Evolutionary conservation across 2,888 invertebrate genomes (phyloP).

Genomic region (Drosophila siamana): DNA sequence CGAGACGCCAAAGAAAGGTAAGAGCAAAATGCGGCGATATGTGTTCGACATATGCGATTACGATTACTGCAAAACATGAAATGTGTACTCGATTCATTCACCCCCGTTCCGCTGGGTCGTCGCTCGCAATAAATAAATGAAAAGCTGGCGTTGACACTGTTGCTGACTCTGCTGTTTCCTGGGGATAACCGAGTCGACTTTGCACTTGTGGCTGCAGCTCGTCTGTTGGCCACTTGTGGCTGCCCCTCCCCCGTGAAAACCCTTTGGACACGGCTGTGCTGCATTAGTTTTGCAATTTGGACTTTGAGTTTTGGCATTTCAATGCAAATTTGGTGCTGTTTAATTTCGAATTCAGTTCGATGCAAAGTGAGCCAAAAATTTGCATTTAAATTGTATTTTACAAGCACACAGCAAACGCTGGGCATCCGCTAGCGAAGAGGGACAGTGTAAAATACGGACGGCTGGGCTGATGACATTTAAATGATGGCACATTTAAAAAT

Average conservation of each 20-base stretch:
- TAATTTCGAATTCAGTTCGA: slow-evolving; percentile 69
- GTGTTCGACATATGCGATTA: neutral
- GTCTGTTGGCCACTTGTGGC: slow-evolving; percentile 38
- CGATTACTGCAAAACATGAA: slow-evolving; percentile 23
- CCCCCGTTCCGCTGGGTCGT: slow-evolving; percentile 35
- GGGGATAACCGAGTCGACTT: slow-evolving; percentile 28
- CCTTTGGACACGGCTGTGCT: slow-evolving; percentile 41
- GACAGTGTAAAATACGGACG: neutral
- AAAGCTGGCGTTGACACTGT: slow-evolving; percentile 60
- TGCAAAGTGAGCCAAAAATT: slow-evolving; percentile 40
- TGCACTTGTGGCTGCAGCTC: neutral
- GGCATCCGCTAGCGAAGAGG: neutral
- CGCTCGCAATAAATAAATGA: slow-evolving; percentile 70
- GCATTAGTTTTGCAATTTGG: slow-evolving; percentile 69
- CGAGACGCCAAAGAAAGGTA: slow-evolving; percentile 87
- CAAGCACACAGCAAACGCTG: slow-evolving; percentile 9
- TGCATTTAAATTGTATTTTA: slow-evolving; percentile 75
- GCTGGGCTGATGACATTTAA: slow-evolving; percentile 25
- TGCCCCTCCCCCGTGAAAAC: neutral
- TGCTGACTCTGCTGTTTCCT: slow-evolving; percentile 48
- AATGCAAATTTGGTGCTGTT: slow-evolving; percentile 72
- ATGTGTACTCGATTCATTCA: slow-evolving; percentile 25
- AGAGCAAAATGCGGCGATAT: slow-evolving; percentile 32
- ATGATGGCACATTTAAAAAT: slow-evolving; percentile 24
- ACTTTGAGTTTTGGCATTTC: slow-evolving; percentile 57